These are phyloP conservation scores for Gnatocerus cornutus DNA, from an alignment of 2,888 invertebrate genomes.

Conservation along the genomic window DNA sequence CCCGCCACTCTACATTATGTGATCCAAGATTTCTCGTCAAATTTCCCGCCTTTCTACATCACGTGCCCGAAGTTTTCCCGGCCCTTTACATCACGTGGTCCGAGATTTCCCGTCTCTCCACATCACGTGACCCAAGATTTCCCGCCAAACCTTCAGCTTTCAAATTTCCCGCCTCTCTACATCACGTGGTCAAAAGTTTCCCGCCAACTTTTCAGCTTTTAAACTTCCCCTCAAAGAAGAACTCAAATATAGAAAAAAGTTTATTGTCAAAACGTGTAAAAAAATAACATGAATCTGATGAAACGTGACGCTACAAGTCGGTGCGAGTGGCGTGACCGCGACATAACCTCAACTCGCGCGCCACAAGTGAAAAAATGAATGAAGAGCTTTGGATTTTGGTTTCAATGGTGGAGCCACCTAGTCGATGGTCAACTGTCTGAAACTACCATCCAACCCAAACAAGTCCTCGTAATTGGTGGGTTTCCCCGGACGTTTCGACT, in stretches of 20 bases:
- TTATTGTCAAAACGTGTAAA: slow-evolving; percentile 1
- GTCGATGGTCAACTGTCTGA: slow-evolving; percentile 89
- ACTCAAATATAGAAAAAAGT: background rate
- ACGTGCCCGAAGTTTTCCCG: too few relatives aligned
- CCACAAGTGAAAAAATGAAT: background rate
- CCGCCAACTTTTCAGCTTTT: background rate
- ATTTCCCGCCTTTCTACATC: too few relatives aligned
- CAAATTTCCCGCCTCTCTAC: too few relatives aligned
- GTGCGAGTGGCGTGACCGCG: background rate
- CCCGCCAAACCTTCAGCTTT: too few relatives aligned
- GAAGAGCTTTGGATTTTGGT: slow-evolving; percentile 10
- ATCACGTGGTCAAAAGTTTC: too few relatives aligned
- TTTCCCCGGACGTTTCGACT: slow-evolving; percentile 86
- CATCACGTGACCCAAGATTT: too few relatives aligned
- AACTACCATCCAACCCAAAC: slow-evolving; percentile 92
- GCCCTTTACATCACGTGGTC: too few relatives aligned
- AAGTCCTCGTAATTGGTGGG: slow-evolving; percentile 90
- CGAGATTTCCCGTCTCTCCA: too few relatives aligned
- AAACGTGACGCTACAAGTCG: background rate
- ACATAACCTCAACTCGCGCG: background rate
- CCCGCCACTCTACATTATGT: too few relatives aligned
- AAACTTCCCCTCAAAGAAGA: background rate
- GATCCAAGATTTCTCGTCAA: too few relatives aligned
- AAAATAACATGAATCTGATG: slow-evolving; percentile 1
- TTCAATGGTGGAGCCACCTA: slow-evolving; percentile 69